A percentile compares a stretch with the other conserved stretches of the same genome.
Evolutionary conservation across 2,797 vertebrate genomes (phyloP).

Genomic region (Periparus ater): DNA sequence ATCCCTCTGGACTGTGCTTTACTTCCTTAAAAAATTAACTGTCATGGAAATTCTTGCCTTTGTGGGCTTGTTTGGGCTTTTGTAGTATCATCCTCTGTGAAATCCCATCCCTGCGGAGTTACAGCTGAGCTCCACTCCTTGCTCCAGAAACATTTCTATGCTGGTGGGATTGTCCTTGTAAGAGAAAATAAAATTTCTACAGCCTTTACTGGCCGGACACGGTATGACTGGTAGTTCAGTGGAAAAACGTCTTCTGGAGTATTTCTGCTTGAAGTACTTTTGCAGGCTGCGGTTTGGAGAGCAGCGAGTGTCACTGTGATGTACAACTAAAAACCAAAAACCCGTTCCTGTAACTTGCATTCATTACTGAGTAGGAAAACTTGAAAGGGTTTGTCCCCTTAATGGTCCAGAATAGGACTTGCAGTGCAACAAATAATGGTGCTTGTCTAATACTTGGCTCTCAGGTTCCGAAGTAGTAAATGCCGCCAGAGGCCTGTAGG

Average conservation of each 20-base stretch:
- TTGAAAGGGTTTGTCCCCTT: neutral
- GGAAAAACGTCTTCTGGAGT: neutral
- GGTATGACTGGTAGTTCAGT: fast-evolving
- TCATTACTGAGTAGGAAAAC: neutral
- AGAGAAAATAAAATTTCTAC: neutral
- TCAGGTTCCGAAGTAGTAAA: neutral
- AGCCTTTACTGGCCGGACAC: neutral
- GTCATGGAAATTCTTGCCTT: neutral
- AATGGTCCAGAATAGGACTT: neutral
- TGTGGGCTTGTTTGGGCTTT: neutral
- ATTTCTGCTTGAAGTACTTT: neutral
- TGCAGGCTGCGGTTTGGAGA: neutral
- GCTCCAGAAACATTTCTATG: neutral
- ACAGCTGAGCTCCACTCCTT: neutral
- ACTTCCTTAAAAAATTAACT: neutral
- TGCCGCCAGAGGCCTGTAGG: neutral
- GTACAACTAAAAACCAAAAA: fast-evolving
- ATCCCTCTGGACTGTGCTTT: neutral
- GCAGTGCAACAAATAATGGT: fast-evolving
- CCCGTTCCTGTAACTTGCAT: fast-evolving
- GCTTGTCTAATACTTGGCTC: neutral
- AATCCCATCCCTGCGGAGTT: neutral
- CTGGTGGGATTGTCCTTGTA: neutral
- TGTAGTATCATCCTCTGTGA: neutral
- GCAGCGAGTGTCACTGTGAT: fast-evolving